phyloP scores from a whole-genome alignment of 1,140 invertebrate species.

The Chrysoperla carnea region DNA sequence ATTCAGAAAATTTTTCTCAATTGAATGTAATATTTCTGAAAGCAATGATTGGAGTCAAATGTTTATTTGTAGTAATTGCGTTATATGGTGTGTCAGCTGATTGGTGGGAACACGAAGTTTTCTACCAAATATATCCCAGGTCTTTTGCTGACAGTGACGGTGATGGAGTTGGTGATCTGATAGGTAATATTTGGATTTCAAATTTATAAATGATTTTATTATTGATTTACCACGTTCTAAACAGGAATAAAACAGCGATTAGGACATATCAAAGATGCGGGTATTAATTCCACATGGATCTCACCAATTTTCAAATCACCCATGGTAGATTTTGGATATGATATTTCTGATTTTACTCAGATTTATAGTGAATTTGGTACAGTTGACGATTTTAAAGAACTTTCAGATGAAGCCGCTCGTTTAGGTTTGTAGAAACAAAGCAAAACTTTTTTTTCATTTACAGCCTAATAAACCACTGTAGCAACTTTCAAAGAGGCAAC shows the following conservation, averaged over 20 bases:
- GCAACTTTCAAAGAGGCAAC: no score
- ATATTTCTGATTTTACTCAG: constrained; percentile 38
- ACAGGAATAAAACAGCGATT: constrained; percentile 25
- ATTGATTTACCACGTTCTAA: neutral
- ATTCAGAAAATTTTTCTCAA: no score
- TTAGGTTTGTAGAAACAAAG: no score
- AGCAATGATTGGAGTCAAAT: no score
- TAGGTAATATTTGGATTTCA: constrained; percentile 29
- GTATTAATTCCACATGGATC: constrained; percentile 37
- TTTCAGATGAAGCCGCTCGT: constrained; percentile 22
- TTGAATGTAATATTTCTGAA: no score
- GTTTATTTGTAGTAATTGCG: no score
- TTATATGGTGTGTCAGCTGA: constrained; percentile 11
- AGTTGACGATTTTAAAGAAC: constrained; percentile 37
- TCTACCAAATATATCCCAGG: constrained; percentile 66
- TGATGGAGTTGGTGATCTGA: constrained; percentile 60
- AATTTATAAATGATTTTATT: no score
- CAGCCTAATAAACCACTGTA: no score
- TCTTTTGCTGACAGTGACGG: constrained; percentile 63
- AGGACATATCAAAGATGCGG: constrained; percentile 24
- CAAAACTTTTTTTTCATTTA: no score
- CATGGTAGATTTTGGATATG: constrained; percentile 46
- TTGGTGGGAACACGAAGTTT: constrained; percentile 54
- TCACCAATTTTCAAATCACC: constrained; percentile 49
- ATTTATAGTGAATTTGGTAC: constrained; percentile 41